Evolutionary conservation across 2,797 vertebrate genomes (phyloP), one percentile per base, ranked within the genome.

Genomic region (Acanthis flammea): DNA sequence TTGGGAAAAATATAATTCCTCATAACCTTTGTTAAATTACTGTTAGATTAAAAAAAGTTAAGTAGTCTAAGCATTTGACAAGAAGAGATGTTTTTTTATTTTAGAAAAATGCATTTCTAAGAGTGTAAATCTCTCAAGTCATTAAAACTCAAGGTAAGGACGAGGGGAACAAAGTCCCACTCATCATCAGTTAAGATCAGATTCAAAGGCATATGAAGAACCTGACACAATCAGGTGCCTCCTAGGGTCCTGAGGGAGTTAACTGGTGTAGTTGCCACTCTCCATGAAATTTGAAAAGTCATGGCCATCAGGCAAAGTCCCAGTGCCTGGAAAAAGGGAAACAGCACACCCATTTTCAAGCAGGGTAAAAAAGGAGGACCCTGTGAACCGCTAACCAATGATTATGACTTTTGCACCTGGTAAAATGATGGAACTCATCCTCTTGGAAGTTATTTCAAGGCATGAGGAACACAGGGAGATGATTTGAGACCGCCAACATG

Each of bases 121-220:
- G 19, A 51, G 5, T 39, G 10, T 2, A 33, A 45, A 55, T 68
- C 14, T 88, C 33, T 39, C 23, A 82, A 66, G 10, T 15, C 10
- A 41, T 23, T 72, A 66, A 82, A 76, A 19, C 8, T 60, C 30
- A 55, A 81, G n/a, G 17, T 30, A 77, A 42, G 39, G 9, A 57
- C 1, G 1, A 39, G 17, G 7, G 17, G 14, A 57, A 30, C 2
- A 17, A 81, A 45, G 12, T 57, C 9, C 5, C 2, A 45, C 23
- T 13, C 27, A 28, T 48, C 5, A 0, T 15, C 51, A 51, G 12
- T 25, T 24, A 75, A 48, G 24, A 47, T 30, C 14, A 65, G 12
- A 35, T 63, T 89, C 68, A 68, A 72, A 39, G 47, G 17, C 14
- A 61, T 22, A 2, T 24, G n/a, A 87, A 19, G 33, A 86, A 53